These are phyloP conservation scores for Orius insidiosus DNA, from an alignment of 1,140 invertebrate species.

Conservation along the genomic window DNA sequence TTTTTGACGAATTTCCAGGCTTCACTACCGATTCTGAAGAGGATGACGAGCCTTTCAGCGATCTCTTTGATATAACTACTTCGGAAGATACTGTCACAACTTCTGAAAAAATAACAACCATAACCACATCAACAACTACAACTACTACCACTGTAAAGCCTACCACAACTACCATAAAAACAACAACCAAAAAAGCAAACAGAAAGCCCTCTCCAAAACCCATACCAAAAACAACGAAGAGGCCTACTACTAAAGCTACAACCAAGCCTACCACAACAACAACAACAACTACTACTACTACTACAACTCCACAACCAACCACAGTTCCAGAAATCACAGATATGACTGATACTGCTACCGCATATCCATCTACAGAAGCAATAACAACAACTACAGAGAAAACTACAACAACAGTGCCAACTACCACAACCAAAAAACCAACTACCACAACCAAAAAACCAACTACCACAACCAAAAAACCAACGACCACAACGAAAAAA, in stretches of 20 bases:
- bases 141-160: constrained; percentile 1
- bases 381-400: constrained; percentile 8
- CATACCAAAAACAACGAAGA: constrained; percentile 2
- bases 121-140: constrained; percentile 3
- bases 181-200: background rate
- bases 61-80: background rate
- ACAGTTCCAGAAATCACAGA: background rate
- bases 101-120: background rate
- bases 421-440: constrained; percentile 5
- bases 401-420: constrained; percentile 4
- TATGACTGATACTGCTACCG: background rate
- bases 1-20: too few species aligned
- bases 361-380: background rate
- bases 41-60: background rate
- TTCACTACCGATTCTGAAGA: too few species aligned
- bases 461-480: constrained; percentile 13
- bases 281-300: constrained; percentile 4
- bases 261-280: constrained; percentile 2
- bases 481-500: constrained; percentile 7
- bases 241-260: constrained; percentile 5
- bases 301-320: background rate
- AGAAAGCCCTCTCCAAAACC: constrained; percentile 5
- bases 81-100: background rate
- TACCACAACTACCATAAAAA: constrained; percentile 4
- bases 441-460: constrained; percentile 8